Conservation (phyloP, 2,888 invertebrate genomes). For the Heliconius ismenius region DNA sequence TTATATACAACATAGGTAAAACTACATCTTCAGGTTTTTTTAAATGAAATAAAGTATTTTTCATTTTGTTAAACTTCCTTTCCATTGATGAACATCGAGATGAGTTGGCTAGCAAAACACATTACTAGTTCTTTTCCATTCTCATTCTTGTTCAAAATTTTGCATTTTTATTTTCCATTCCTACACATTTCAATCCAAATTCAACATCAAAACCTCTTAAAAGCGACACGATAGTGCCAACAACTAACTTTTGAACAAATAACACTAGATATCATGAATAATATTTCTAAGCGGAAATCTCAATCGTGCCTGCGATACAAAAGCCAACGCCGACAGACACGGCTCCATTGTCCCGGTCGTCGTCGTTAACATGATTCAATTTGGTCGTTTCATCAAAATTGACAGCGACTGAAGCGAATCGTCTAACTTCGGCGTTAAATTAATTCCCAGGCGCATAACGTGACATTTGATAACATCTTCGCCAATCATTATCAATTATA, state of each 20-base stretch:
- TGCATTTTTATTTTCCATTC: too few species aligned
- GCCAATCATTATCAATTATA: background rate
- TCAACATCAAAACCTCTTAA: background rate
- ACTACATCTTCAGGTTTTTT: background rate
- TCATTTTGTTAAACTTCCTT: background rate
- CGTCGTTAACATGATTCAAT: constrained; percentile 23
- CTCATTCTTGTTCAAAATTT: too few species aligned
- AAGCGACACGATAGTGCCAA: background rate
- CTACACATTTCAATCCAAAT: too few species aligned
- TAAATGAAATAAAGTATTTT: background rate
- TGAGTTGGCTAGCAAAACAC: background rate
- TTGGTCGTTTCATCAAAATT: constrained; percentile 12
- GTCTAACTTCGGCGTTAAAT: constrained; percentile 19
- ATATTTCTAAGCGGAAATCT: constrained; percentile 16
- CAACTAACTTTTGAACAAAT: background rate
- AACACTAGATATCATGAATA: background rate
- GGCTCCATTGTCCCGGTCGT: constrained; percentile 10
- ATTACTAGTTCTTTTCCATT: background rate
- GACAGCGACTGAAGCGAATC: constrained; percentile 16
- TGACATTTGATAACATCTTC: constrained; percentile 18
- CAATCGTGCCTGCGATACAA: constrained; percentile 10
- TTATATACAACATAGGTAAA: too few species aligned
- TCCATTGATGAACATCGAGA: background rate
- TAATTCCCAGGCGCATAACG: background rate
- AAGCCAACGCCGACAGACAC: constrained; percentile 12